A percentile compares a stretch with the other conserved stretches of the same genome.
Evolutionary conservation across 2,113 vertebrate species (phyloP).

Genomic region (Pelecanus crispus): DNA sequence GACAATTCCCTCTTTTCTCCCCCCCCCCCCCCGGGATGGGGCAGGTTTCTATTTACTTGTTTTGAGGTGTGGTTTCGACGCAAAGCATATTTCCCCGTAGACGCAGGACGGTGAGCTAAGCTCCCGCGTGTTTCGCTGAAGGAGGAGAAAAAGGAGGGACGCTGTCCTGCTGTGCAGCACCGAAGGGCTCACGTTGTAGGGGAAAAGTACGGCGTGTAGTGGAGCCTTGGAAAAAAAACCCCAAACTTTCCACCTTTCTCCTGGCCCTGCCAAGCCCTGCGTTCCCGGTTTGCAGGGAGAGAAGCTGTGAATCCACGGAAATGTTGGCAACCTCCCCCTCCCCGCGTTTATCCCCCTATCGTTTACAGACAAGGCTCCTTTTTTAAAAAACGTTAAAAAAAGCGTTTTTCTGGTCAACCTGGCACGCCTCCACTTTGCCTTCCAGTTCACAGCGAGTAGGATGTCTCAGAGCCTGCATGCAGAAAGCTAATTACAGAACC

Average conservation of each 20-base stretch:
- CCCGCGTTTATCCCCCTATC: background rate
- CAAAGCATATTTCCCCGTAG: background rate
- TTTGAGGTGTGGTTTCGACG: background rate
- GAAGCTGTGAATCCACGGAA: background rate
- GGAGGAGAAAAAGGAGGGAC: background rate
- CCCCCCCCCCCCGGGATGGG: background rate
- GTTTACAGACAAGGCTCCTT: background rate
- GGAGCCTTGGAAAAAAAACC: background rate
- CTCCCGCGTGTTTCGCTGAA: background rate
- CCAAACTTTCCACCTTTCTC: background rate
- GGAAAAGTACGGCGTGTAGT: background rate
- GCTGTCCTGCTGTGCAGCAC: background rate
- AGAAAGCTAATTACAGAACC: conserved; percentile 11
- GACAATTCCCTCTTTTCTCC: too few species aligned
- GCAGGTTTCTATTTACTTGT: conserved; percentile 34
- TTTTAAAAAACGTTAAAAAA: background rate
- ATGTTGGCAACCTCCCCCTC: background rate
- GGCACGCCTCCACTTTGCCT: background rate
- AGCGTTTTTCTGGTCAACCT: background rate
- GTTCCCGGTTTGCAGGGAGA: background rate
- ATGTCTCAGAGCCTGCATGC: background rate
- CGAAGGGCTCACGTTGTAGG: background rate
- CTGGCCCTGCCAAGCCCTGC: background rate
- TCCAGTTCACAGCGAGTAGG: background rate
- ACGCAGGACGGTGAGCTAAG: background rate